These are phyloP conservation scores for Podarcis cretensis DNA, from an alignment of 2,113 vertebrate genomes.

Conservation along the genomic window DNA sequence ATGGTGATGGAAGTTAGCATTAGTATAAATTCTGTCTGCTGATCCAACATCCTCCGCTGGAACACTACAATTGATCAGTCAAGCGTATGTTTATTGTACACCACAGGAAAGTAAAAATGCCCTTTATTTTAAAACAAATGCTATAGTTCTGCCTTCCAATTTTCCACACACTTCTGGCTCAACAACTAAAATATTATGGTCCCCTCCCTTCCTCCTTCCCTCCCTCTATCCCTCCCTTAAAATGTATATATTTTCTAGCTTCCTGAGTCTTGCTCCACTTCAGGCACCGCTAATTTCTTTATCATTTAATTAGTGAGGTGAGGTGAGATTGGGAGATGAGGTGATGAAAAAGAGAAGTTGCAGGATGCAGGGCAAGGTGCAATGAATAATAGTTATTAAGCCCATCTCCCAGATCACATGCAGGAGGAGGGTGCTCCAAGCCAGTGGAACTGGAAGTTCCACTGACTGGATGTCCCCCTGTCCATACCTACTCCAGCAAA, in stretches of 20 bases:
- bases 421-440: no score
- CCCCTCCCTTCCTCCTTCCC: no score
- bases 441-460: no score
- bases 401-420: no score
- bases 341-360: neutral
- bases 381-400: no score
- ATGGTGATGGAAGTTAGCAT: neutral
- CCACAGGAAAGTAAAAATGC: neutral
- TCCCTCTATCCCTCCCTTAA: neutral
- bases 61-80: neutral
- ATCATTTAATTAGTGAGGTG: neutral
- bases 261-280: fast-evolving
- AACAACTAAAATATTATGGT: neutral
- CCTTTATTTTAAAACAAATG: neutral
- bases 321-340: neutral
- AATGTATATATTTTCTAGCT: neutral
- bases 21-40: constrained; percentile 24
- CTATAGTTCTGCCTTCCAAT: neutral
- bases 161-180: neutral
- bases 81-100: constrained; percentile 21
- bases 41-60: neutral
- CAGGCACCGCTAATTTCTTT: fast-evolving
- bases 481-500: no score
- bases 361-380: neutral
- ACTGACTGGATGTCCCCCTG: no score